These are phyloP conservation scores for Urocyon cinereoargenteus DNA, from an alignment of 2,797 vertebrate genomes.

Conservation along the genomic window DNA sequence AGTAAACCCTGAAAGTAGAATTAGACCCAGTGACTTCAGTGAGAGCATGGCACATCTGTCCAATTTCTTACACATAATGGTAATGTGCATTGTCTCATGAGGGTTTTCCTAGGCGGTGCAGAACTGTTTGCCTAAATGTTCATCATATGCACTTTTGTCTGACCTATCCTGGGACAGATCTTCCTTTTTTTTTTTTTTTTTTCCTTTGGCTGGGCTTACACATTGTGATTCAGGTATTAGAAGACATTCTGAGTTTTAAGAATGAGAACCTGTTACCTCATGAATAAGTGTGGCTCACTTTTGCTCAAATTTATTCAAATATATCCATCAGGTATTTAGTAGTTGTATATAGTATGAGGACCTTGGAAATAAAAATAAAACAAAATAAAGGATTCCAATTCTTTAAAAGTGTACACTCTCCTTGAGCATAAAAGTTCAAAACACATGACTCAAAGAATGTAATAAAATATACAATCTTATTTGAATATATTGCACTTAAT, in stretches of 20 bases:
- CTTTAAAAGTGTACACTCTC: background rate
- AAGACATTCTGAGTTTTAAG: background rate
- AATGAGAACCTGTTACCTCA: background rate
- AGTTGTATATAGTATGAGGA: background rate
- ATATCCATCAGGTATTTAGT: constrained; percentile 1
- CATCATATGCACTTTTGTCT: background rate
- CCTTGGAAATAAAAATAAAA: background rate
- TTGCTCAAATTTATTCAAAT: constrained; percentile 30
- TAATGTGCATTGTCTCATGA: background rate
- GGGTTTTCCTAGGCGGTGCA: background rate
- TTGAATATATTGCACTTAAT: background rate
- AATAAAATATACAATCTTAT: background rate
- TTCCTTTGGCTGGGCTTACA: background rate
- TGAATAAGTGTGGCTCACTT: background rate
- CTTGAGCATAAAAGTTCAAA: background rate
- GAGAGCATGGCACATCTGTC: background rate
- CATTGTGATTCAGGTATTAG: background rate
- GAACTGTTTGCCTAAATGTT: background rate
- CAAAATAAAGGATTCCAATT: background rate
- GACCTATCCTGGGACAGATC: background rate
- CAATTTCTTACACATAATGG: background rate
- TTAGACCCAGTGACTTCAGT: background rate
- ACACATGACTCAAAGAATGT: background rate
- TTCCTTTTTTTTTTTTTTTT: no score
- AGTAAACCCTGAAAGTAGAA: background rate